Conservation (phyloP, 2,888 invertebrate species). For the Ectemnius continuus region DNA sequence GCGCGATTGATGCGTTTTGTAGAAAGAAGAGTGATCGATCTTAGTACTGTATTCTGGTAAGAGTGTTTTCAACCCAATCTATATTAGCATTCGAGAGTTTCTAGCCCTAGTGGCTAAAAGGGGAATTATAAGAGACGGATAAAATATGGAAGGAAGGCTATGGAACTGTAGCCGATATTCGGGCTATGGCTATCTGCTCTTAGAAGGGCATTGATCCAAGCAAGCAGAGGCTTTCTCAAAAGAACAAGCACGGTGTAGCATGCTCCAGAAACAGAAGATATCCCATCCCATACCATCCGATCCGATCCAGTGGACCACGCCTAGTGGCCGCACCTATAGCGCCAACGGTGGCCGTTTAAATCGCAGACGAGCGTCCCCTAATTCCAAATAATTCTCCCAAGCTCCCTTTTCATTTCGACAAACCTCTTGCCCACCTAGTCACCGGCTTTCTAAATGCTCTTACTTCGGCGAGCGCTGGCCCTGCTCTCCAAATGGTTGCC, state of each 20-base stretch:
- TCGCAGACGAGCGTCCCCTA: slow-evolving; percentile 61
- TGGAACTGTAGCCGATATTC: no score
- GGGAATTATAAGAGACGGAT: no score
- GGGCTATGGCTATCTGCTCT: no score
- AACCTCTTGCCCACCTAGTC: slow-evolving; percentile 11
- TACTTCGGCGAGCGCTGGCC: slow-evolving; percentile 42
- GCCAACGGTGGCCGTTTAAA: slow-evolving; percentile 56
- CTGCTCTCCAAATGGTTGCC: slow-evolving; percentile 30
- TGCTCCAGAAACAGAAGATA: slow-evolving; percentile 20
- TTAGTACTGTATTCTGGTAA: background rate
- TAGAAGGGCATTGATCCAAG: no score
- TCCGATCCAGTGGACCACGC: no score
- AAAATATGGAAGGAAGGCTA: no score
- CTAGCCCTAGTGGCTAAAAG: no score
- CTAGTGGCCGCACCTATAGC: slow-evolving; percentile 51
- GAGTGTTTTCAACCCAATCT: background rate
- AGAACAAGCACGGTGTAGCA: background rate
- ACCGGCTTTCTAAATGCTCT: slow-evolving; percentile 40
- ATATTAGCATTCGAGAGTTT: background rate
- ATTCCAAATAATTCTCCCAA: slow-evolving; percentile 68
- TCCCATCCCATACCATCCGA: background rate
- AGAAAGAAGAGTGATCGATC: background rate
- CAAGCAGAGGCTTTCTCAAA: no score
- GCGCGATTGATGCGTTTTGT: background rate
- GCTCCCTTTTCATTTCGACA: slow-evolving; percentile 6